A percentile compares a stretch with the other conserved stretches of the same genome.
Conservation (phyloP, 2,797 vertebrate genomes). For the Darevskia nairensis region DNA sequence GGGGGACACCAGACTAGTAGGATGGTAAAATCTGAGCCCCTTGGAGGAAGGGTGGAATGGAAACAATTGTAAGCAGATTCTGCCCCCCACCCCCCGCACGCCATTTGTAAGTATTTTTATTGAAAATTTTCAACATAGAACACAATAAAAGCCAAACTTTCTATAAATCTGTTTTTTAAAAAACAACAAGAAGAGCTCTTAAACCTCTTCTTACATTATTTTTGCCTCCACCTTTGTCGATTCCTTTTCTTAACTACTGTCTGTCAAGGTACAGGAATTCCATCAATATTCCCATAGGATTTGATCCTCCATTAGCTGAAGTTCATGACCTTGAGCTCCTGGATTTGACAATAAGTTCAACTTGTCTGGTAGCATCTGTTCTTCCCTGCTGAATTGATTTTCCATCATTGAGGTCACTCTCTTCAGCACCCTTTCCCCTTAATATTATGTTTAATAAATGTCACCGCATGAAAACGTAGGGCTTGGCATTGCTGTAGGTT, state of each 20-base stretch:
- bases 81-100: background rate
- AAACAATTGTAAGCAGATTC: background rate
- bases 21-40: background rate
- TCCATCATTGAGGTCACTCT: background rate
- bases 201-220: background rate
- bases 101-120: no score
- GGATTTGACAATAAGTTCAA: conserved; percentile 18
- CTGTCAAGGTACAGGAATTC: background rate
- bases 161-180: no score
- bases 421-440: background rate
- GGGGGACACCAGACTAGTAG: background rate
- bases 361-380: conserved; percentile 19
- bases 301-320: conserved; percentile 43
- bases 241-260: conserved; percentile 22
- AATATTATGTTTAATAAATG: conserved; percentile 32
- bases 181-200: background rate
- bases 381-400: conserved; percentile 14
- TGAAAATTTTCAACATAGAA: no score
- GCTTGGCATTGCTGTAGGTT: background rate
- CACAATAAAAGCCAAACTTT: no score
- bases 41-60: background rate
- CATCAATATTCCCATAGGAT: conserved; percentile 1
- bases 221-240: background rate
- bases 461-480: background rate
- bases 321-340: background rate